Evolutionary conservation across 2,797 vertebrate genomes (phyloP).

Genomic region (Choloepus didactylus): DNA sequence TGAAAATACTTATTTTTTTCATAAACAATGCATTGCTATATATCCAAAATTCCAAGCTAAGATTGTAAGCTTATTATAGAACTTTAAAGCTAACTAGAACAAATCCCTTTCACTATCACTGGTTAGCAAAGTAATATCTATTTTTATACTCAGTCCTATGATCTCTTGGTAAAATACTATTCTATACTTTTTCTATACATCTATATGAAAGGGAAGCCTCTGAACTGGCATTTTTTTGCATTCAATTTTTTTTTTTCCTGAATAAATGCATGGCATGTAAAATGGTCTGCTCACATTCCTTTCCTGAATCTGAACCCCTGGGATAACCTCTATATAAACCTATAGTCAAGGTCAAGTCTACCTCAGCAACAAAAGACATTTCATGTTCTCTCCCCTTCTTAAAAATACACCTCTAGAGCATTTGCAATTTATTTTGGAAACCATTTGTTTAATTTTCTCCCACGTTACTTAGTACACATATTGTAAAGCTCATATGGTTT

Average conservation of each 20-base stretch:
- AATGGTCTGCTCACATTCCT: not conserved
- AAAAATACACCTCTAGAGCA: not conserved
- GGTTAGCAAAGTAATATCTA: not conserved
- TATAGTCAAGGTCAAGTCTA: not conserved
- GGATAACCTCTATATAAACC: not conserved
- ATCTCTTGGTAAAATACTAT: not conserved
- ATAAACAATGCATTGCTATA: not conserved
- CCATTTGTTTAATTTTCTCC: not conserved
- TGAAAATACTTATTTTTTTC: not conserved
- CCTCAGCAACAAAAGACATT: not conserved
- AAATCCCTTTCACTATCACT: not conserved
- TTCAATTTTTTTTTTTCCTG: not conserved
- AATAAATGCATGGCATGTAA: not conserved
- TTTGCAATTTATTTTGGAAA: not conserved
- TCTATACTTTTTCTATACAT: not conserved
- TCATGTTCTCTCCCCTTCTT: not conserved
- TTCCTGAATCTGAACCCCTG: not conserved
- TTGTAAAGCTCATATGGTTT: slow-evolving; percentile 15
- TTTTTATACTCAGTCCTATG: not conserved
- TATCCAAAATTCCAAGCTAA: not conserved
- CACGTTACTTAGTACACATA: not conserved
- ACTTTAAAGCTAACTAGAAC: not conserved
- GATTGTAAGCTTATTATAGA: not conserved
- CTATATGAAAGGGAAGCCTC: not conserved
- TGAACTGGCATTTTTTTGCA: not conserved